Percentiles rank a stretch among this genome's conserved stretches.
These are phyloP conservation scores for Ianthella basta DNA, from an alignment of 37 sponge, comb jelly and placozoan genomes.

Conservation along the genomic window DNA sequence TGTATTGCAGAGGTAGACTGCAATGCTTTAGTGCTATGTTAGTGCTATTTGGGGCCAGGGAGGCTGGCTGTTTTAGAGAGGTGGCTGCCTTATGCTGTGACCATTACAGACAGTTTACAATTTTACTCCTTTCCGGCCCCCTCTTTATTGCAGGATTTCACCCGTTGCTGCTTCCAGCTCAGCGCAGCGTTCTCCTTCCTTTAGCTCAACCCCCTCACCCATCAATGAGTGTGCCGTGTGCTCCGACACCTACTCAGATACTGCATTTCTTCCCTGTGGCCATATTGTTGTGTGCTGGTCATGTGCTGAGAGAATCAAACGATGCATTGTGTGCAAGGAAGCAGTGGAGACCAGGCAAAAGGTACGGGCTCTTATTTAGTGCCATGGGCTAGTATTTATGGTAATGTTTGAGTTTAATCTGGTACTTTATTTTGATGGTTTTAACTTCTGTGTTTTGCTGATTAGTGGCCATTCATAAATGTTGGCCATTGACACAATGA, in stretches of 20 bases:
- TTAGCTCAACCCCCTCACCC: slow-evolving; percentile 16
- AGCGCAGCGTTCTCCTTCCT: neutral
- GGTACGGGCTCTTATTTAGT: slow-evolving; percentile 30
- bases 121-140: neutral
- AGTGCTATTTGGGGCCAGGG: no score
- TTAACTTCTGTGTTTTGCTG: no score
- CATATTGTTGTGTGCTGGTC: slow-evolving; percentile 78
- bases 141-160: neutral
- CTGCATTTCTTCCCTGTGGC: slow-evolving; percentile 89
- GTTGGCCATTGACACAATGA: no score
- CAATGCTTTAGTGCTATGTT: no score
- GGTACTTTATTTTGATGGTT: no score
- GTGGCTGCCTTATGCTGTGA: no score
- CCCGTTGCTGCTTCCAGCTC: neutral
- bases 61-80: no score
- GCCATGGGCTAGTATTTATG: neutral
- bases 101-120: no score
- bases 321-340: slow-evolving; percentile 83
- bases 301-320: slow-evolving; percentile 75
- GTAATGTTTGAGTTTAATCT: neutral
- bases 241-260: slow-evolving; percentile 57
- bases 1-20: no score
- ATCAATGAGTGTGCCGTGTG: slow-evolving; percentile 74
- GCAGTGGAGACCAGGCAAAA: slow-evolving; percentile 40
- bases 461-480: no score